These are phyloP conservation scores for Acipenser oxyrinchus DNA, from an alignment of 2,797 vertebrate genomes.

Conservation along the genomic window DNA sequence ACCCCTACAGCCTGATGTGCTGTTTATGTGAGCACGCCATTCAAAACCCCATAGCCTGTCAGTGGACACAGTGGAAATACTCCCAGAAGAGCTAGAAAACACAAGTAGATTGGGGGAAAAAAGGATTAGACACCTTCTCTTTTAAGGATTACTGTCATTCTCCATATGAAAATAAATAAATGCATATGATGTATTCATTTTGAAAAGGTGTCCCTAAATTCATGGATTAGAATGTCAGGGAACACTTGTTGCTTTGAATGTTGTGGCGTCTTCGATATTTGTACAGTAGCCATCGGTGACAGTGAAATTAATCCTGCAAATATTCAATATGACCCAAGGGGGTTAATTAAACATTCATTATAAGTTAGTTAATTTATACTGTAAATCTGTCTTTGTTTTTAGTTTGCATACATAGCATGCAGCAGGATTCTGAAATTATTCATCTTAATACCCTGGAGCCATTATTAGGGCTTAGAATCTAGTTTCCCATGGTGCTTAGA, in stretches of 20 bases:
- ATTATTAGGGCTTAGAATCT: constrained; percentile 12
- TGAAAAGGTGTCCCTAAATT: no score
- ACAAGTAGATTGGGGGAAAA: no score
- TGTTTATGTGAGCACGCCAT: no score
- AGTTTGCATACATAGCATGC: constrained; percentile 41
- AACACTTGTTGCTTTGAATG: constrained; percentile 24
- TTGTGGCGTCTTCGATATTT: constrained; percentile 38
- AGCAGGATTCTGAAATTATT: constrained; percentile 42
- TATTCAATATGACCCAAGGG: constrained; percentile 51
- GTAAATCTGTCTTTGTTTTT: constrained; percentile 54
- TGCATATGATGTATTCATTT: no score
- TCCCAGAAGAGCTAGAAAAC: no score
- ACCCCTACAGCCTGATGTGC: no score
- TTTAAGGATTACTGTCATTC: no score
- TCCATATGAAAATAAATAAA: no score
- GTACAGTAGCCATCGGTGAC: constrained; percentile 51
- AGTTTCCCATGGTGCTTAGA: neutral
- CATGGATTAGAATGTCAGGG: no score
- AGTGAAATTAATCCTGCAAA: constrained; percentile 47
- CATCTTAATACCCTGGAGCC: constrained; percentile 28
- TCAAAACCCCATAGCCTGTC: no score
- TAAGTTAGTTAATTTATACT: constrained; percentile 56
- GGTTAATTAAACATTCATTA: constrained; percentile 56
- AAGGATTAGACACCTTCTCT: no score
- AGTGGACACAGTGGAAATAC: no score